phyloP scores from a whole-genome alignment of 1,140 invertebrate species.

The Agrilus planipennis region DNA sequence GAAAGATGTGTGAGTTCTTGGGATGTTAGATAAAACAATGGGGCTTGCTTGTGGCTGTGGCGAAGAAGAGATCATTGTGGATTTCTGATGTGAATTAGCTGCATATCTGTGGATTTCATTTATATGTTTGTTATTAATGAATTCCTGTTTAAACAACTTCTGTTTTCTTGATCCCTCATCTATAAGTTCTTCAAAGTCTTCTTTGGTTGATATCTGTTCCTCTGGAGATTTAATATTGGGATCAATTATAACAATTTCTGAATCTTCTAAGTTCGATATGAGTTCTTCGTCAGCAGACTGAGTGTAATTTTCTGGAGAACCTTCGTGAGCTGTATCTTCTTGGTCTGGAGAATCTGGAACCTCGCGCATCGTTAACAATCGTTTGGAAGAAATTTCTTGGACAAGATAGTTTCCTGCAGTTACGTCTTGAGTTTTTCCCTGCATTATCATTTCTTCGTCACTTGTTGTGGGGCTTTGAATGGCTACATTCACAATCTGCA shows the following conservation, averaged over 20 bases:
- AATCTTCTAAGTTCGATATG: conserved; percentile 40
- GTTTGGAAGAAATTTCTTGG: conserved; percentile 26
- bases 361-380: conserved; percentile 34
- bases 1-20: background rate
- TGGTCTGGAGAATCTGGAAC: conserved; percentile 43
- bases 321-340: conserved; percentile 37
- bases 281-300: conserved; percentile 35
- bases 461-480: conserved; percentile 32
- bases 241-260: conserved; percentile 50
- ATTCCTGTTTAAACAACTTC: conserved; percentile 28
- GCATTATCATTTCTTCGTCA: conserved; percentile 29
- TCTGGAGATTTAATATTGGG: conserved; percentile 45
- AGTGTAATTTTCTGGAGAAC: conserved; percentile 21
- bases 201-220: conserved; percentile 44
- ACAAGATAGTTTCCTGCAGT: conserved; percentile 18
- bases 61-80: background rate
- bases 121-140: conserved; percentile 21
- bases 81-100: conserved; percentile 7
- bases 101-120: conserved; percentile 29
- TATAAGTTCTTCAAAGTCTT: conserved; percentile 48
- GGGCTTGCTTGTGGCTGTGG: background rate
- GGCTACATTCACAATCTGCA: conserved; percentile 21
- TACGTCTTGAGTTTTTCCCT: conserved; percentile 23
- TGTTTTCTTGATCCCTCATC: conserved; percentile 42
- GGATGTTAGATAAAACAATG: background rate